Base-by-base conservation (phyloP, 2,113 vertebrate species). In the Cynocephalus volans region DNA sequence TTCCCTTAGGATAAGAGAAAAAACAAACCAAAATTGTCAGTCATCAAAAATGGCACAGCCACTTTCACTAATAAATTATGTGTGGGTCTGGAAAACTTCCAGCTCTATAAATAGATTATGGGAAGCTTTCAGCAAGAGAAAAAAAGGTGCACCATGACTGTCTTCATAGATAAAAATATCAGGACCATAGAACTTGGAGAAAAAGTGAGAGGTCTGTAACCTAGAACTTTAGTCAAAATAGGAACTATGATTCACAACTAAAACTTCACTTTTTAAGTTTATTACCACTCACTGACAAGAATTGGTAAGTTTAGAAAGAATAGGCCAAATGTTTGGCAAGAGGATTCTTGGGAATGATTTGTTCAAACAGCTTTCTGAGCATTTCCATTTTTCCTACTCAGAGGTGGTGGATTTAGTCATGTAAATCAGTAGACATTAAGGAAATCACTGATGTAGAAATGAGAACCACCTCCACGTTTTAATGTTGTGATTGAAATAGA, bases 61-160 rank as follows among this genome's bases (percentile, higher is more conserved):
- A 10, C 67, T 64, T 62, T 50, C 52, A 41, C 26, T 90, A 93
- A 97, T 90, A 95, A 96, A 95, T 98, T 94, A 75, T 93, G 67
- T 88, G 92, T 93, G 33, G 36, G 52, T 88, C 96, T 95, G 89
- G 93, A 84, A 86, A 91, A 48, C 24, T 11, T 96, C 93, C 96
- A 96, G 73, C 33, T 24, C 64, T 96, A 69, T 96, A 97, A 97
- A 93, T 93, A 96, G 67, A 77, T 89, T 77, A 89, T 88, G 93
- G 84, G 86, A 91, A 77, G 23, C 58, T 75, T 90, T 92, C 18
- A n/a, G 79, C 48, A 83, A 88, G 60, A 48, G 64, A 81, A 41
- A 41, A 41, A 83, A 85, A 73, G 52, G 24, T 69, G 7, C 24
- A 45, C 1, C 21, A 28, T 60, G 36, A 24, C 52, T 89, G 62